These are phyloP conservation scores for Hiodon tergisus DNA, from an alignment of 2,113 vertebrate species.

Conservation along the genomic window DNA sequence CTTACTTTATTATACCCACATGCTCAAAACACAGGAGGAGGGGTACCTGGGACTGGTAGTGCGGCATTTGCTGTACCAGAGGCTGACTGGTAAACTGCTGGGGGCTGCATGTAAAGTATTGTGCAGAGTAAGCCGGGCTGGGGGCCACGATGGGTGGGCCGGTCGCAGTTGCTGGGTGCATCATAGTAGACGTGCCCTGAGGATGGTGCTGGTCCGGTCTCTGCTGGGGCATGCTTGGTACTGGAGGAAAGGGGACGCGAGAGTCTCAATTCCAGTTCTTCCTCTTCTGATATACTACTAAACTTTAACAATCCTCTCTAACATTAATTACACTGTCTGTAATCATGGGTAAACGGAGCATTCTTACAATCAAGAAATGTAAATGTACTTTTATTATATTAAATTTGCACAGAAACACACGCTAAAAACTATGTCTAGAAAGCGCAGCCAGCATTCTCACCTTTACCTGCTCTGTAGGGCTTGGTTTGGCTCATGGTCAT, in stretches of 20 bases:
- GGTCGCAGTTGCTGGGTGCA: slow-evolving; percentile 90
- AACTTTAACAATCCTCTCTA: too few relatives aligned
- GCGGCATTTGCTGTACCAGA: slow-evolving; percentile 90
- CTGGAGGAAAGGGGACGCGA: slow-evolving; percentile 52
- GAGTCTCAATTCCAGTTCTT: too few relatives aligned
- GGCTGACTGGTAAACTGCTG: slow-evolving; percentile 94
- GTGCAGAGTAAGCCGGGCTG: slow-evolving; percentile 83
- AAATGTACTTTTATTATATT: too few relatives aligned
- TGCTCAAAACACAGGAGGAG: neutral
- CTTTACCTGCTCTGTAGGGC: slow-evolving; percentile 99
- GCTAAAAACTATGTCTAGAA: slow-evolving; percentile 51
- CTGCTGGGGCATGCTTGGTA: slow-evolving; percentile 94
- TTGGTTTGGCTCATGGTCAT: slow-evolving; percentile 98
- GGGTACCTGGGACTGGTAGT: slow-evolving; percentile 92
- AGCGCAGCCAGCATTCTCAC: slow-evolving; percentile 71
- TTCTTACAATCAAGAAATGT: too few relatives aligned
- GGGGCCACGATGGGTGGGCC: slow-evolving; percentile 90
- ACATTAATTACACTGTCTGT: too few relatives aligned
- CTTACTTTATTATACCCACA: too few relatives aligned
- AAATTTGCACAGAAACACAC: neutral
- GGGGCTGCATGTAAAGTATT: slow-evolving; percentile 92
- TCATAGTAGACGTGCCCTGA: slow-evolving; percentile 81
- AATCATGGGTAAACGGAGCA: too few relatives aligned
- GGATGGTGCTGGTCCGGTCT: slow-evolving; percentile 92
- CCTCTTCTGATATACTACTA: too few relatives aligned